phyloP scores from a whole-genome alignment of 2,888 invertebrate species.

The Aproaerema taeniolella region DNA sequence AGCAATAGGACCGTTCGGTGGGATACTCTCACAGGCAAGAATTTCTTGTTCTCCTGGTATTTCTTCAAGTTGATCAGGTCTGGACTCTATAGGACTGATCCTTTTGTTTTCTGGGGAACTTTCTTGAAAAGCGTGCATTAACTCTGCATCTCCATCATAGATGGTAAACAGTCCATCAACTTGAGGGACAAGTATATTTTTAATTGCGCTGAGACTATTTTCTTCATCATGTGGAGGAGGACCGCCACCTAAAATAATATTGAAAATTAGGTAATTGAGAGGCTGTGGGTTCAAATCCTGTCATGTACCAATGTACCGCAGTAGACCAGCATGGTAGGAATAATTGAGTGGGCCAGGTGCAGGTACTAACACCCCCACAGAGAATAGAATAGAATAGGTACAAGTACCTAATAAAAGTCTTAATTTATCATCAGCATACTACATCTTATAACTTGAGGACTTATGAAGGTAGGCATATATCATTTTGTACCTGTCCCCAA shows the following conservation, averaged over 20 bases:
- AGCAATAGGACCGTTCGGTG: too few species aligned
- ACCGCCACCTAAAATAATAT: slow-evolving; percentile 15
- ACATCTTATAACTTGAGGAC: background rate
- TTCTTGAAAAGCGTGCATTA: background rate
- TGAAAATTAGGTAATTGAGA: background rate
- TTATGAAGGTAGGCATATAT: too few species aligned
- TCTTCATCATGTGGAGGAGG: background rate
- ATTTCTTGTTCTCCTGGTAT: background rate
- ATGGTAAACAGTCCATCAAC: background rate
- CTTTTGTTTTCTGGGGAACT: background rate
- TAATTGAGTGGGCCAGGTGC: background rate
- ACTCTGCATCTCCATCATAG: background rate
- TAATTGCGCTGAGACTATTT: background rate
- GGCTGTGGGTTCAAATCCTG: too few species aligned
- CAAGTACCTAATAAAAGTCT: too few species aligned
- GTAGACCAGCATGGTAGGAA: background rate
- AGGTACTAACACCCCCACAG: background rate
- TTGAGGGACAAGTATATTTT: background rate
- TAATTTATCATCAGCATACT: background rate
- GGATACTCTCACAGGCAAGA: too few species aligned
- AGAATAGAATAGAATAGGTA: background rate
- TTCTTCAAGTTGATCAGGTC: background rate
- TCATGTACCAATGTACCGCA: background rate
- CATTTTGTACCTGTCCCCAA: background rate
- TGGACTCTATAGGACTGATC: background rate